Percentiles rank a stretch among this genome's conserved stretches.
These are phyloP conservation scores for Artibeus lituratus DNA, from an alignment of 2,797 vertebrate genomes.

Conservation along the genomic window DNA sequence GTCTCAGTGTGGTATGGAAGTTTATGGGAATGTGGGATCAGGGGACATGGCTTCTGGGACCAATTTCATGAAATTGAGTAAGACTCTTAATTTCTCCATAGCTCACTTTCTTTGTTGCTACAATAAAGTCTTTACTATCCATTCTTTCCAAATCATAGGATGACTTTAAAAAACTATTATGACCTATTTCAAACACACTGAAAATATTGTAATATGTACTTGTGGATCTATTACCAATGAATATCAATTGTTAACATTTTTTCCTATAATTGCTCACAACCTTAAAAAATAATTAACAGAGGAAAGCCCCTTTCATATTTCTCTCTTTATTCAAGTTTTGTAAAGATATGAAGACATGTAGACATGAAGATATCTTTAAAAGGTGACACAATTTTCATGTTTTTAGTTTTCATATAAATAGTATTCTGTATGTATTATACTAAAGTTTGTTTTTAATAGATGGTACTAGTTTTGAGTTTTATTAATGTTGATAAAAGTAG, in stretches of 20 bases:
- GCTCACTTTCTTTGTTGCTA: neutral
- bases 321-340: neutral
- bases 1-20: neutral
- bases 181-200: neutral
- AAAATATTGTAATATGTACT: neutral
- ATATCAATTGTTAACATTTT: neutral
- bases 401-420: conserved; percentile 13
- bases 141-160: neutral
- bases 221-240: neutral
- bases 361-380: neutral
- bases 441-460: neutral
- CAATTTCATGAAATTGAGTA: neutral
- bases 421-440: neutral
- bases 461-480: neutral
- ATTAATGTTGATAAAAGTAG: neutral
- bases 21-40: neutral
- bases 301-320: neutral
- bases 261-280: neutral
- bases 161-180: neutral
- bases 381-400: neutral
- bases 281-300: neutral
- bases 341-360: neutral
- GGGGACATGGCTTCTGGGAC: neutral
- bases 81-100: neutral
- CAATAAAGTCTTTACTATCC: neutral